phyloP scores from a whole-genome alignment of 1,140 invertebrate species.

The Lamellibrachia luymesi region DNA sequence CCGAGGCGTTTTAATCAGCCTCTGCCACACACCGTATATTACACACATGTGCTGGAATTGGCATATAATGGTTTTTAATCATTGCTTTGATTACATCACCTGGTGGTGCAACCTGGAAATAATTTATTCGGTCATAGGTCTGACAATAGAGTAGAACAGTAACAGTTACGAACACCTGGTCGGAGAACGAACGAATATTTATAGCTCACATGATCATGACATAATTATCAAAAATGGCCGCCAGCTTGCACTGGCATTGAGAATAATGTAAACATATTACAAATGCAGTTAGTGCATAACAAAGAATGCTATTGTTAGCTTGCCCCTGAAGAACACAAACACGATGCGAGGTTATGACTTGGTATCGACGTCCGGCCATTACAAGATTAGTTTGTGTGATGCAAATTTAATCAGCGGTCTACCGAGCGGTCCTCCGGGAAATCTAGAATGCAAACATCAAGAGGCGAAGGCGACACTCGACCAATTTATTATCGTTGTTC shows the following conservation, averaged over 20 bases:
- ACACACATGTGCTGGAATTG: neutral
- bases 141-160: neutral
- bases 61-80: neutral
- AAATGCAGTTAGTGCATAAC: neutral
- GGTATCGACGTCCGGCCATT: neutral
- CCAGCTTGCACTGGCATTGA: neutral
- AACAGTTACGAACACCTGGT: neutral
- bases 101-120: neutral
- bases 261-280: neutral
- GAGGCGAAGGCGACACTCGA: neutral
- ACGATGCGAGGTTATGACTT: neutral
- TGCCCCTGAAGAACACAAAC: neutral
- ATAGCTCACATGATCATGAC: neutral
- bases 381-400: neutral
- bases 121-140: neutral
- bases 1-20: neutral
- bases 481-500: neutral
- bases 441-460: neutral
- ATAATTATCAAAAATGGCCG: neutral
- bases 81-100: neutral
- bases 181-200: neutral
- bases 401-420: slow-evolving; percentile 4
- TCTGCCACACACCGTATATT: neutral
- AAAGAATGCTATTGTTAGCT: neutral
- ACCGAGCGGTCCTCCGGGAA: neutral